Base-by-base conservation (phyloP, 2,797 vertebrate genomes). In the Brachymystax lenok region DNA sequence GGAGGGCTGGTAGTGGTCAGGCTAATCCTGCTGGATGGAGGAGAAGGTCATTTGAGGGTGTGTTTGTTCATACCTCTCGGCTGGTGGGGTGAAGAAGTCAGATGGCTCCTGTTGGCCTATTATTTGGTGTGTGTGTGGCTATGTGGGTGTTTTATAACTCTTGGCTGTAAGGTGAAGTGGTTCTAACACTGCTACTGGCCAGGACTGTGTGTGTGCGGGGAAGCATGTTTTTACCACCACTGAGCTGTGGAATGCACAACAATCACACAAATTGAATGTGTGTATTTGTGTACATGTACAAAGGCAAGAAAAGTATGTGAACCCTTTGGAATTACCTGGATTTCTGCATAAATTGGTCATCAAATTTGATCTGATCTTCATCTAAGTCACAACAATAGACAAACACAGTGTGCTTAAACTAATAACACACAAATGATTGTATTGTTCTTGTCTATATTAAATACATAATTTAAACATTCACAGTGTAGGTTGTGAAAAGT, bases 31-130 rank as follows among this genome's bases (percentile, higher is more conserved):
- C 83, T 86, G 87, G 80, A 85, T 86, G 73, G 78, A 89, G 86
- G 79, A 74, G 75, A 90, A 86, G 85, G 88, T 92, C 90, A 92
- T 91, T 93, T 91, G 89, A 92, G 91, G 89, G 91, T 88, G 89
- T 90, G 88, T 89, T 84, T 91, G 85, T 91, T 87, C 87, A 84
- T 91, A 91, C 88, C 91, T 91, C 88, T 80, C 84, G 81, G 84
- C 84, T 86, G 85, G 85, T 82, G 79, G 90, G 78, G 84, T 90
- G 88, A 90, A 86, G 88, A 19, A 87, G 89, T 92, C 88, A 90
- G 88, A 84, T 85, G 64, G 83, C 88, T 89, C 86, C 83, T 77
- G 89, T 87, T 88, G 85, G 88, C 80, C 56, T 92, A 24, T 19
- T 61, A 91, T 92, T 91, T 89, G 80, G 81, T 82, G 79, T 84